phyloP scores from a whole-genome alignment of 2,113 vertebrate genomes.

The Fregetta grallaria region DNA sequence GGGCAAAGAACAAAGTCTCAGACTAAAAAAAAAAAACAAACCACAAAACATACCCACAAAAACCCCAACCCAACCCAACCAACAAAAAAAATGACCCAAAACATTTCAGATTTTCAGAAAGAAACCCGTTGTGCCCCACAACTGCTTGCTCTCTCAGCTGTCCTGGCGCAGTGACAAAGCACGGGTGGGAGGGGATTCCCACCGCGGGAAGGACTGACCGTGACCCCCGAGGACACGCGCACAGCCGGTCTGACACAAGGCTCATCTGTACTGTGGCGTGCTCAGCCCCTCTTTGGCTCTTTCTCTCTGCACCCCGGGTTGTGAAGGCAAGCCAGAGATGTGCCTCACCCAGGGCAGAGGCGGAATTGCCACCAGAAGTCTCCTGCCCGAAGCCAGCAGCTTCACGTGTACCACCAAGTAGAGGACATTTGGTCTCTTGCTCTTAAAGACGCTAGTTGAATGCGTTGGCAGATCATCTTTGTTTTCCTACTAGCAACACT shows the following conservation, averaged over 20 bases:
- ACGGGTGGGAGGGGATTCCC: neutral
- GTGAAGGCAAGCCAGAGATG: rapidly evolving
- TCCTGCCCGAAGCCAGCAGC: neutral
- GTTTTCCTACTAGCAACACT: neutral
- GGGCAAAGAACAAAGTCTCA: neutral
- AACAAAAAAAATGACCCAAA: neutral
- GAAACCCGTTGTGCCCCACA: rapidly evolving
- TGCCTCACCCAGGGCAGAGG: neutral
- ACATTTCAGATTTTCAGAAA: neutral
- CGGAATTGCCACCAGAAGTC: neutral
- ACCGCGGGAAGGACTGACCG: rapidly evolving
- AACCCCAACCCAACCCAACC: neutral
- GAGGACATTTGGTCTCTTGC: neutral
- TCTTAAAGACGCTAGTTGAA: neutral
- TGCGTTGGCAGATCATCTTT: neutral
- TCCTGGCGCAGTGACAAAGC: neutral
- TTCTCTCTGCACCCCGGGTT: neutral
- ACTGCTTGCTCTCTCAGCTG: neutral
- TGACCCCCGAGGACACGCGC: neutral
- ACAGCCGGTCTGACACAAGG: neutral
- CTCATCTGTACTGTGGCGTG: rapidly evolving
- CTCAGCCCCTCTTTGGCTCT: neutral
- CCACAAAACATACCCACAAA: too few species aligned
- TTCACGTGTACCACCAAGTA: neutral
- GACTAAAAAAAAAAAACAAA: neutral